A percentile compares a stretch with the other conserved stretches of the same genome.
Evolutionary conservation across 35 echinoderm and acorn worm species (phyloP).

Genomic region (Apostichopus parvimensis): DNA sequence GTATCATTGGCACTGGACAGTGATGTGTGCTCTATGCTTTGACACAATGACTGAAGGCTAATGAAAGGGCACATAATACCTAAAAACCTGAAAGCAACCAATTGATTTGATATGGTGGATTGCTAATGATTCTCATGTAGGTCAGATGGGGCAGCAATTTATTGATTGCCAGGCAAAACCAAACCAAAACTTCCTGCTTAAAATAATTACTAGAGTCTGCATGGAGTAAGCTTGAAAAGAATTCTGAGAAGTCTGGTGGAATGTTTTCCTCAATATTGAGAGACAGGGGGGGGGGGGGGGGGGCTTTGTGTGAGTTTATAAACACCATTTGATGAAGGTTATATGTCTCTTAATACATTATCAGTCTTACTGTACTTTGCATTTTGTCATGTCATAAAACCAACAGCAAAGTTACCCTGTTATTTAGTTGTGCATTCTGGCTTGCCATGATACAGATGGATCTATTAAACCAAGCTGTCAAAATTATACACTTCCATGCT

Average conservation of each 20-base stretch:
- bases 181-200: not conserved
- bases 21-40: constrained; percentile 9
- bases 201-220: not conserved
- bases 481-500: too few species aligned
- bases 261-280: not conserved
- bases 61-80: constrained; percentile 20
- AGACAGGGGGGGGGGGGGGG: not conserved
- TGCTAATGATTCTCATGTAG: constrained; percentile 29
- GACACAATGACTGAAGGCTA: constrained; percentile 33
- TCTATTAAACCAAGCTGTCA: too few species aligned
- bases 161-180: not conserved
- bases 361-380: too few species aligned
- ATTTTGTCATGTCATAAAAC: too few species aligned
- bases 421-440: too few species aligned
- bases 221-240: not conserved
- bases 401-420: too few species aligned
- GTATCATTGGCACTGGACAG: constrained; percentile 22
- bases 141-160: not conserved
- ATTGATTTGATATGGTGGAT: constrained; percentile 6
- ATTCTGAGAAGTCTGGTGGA: not conserved
- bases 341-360: too few species aligned
- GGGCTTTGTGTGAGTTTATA: too few species aligned
- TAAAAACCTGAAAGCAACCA: not conserved
- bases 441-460: too few species aligned
- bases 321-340: too few species aligned